A percentile compares a stretch with the other conserved stretches of the same genome.
phyloP scores from a whole-genome alignment of 2,797 vertebrate species.

The Acrossocheilus wenchowensis region DNA sequence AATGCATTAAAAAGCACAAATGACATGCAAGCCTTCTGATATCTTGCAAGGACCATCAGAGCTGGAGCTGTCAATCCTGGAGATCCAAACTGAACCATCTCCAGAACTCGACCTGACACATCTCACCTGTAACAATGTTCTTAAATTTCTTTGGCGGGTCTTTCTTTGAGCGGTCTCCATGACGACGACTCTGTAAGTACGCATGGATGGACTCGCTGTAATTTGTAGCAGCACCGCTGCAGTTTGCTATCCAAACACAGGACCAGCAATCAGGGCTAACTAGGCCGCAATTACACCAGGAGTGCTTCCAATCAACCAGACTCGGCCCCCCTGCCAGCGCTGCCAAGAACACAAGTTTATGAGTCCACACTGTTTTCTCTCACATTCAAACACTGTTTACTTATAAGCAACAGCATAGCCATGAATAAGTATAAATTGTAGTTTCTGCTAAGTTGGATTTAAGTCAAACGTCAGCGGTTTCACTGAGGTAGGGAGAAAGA shows the following conservation, averaged over 20 bases:
- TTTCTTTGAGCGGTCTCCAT: conserved; percentile 42
- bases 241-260: conserved; percentile 80
- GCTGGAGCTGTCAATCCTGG: background rate
- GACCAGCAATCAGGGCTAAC: conserved; percentile 78
- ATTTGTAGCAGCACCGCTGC: conserved; percentile 73
- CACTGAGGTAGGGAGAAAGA: background rate
- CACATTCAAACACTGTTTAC: conserved; percentile 57
- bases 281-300: conserved; percentile 76
- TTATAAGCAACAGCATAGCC: conserved; percentile 57
- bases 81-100: background rate
- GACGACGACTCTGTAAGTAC: conserved; percentile 48
- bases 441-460: conserved; percentile 17
- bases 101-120: background rate
- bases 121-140: background rate
- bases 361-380: conserved; percentile 63
- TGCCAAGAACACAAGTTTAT: conserved; percentile 69
- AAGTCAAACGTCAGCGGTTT: conserved; percentile 11
- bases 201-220: conserved; percentile 65
- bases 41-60: background rate
- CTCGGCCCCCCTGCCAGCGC: conserved; percentile 55
- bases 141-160: background rate
- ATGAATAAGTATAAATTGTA: conserved; percentile 33
- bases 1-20: background rate
- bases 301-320: conserved; percentile 72
- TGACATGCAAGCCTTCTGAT: background rate